Percentiles rank a stretch among this genome's conserved stretches.
These are phyloP conservation scores for Scortum barcoo DNA, from an alignment of 2,113 vertebrate genomes.

Conservation along the genomic window DNA sequence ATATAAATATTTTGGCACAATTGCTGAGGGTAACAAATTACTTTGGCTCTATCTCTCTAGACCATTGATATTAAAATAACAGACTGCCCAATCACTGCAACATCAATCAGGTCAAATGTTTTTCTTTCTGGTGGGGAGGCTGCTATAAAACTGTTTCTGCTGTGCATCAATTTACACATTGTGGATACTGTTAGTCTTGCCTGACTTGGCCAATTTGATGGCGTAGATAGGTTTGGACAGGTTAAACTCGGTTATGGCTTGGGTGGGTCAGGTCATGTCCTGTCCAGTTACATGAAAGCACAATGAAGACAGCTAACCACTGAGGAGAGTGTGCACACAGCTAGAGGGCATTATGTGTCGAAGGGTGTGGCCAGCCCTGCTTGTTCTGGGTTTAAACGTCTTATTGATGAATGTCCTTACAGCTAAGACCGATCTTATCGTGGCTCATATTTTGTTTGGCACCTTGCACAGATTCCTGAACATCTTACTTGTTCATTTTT, in stretches of 20 bases:
- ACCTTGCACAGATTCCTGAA: constrained; percentile 50
- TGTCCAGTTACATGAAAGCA: constrained; percentile 38
- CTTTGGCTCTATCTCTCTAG: constrained; percentile 44
- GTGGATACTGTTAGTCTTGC: constrained; percentile 2
- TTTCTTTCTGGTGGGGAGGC: constrained; percentile 30
- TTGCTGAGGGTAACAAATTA: constrained; percentile 32
- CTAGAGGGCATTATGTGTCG: constrained; percentile 9
- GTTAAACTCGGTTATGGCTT: constrained; percentile 19
- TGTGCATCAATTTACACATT: constrained; percentile 28
- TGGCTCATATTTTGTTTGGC: constrained; percentile 66
- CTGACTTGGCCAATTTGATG: constrained; percentile 18
- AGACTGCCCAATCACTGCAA: constrained; percentile 23
- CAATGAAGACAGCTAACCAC: neutral
- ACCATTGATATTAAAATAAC: constrained; percentile 50
- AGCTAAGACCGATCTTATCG: constrained; percentile 59
- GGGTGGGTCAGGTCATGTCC: constrained; percentile 9
- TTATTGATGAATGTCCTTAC: constrained; percentile 52
- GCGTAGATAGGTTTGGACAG: constrained; percentile 19
- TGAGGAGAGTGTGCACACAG: constrained; percentile 13
- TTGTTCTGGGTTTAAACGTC: constrained; percentile 28
- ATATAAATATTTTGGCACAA: constrained; percentile 47
- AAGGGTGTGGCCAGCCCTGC: neutral
- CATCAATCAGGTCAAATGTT: constrained; percentile 48
- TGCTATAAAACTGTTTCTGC: constrained; percentile 20
- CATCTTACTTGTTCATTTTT: constrained; percentile 52